Evolutionary conservation across 2,888 invertebrate species (phyloP).

Genomic region (Steinernema hermaphroditum): DNA sequence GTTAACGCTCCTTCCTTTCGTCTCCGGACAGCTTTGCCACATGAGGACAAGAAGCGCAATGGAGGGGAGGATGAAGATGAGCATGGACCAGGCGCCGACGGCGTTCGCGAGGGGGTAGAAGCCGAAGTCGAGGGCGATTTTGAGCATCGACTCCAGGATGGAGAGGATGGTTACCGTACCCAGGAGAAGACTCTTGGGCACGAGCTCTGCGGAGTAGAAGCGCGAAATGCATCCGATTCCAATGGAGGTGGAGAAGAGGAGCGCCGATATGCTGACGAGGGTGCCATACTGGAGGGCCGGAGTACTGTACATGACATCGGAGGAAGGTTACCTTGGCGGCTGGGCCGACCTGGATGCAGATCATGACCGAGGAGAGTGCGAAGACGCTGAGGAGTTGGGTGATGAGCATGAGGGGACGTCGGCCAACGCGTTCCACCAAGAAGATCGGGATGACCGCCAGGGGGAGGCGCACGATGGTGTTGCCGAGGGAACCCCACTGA

Average conservation of each 20-base stretch:
- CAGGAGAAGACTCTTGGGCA: not conserved
- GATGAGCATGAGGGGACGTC: not conserved
- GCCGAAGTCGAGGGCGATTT: not conserved
- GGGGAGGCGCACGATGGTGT: not conserved
- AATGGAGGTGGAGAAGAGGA: not conserved
- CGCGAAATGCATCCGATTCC: not conserved
- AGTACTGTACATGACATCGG: not conserved
- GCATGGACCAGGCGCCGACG: not conserved
- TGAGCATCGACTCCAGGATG: not conserved
- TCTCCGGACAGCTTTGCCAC: not conserved
- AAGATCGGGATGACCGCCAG: not conserved
- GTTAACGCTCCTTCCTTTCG: not conserved
- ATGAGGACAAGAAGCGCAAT: not conserved
- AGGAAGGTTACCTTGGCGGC: not conserved
- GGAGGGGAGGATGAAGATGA: not conserved
- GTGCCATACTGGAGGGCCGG: not conserved
- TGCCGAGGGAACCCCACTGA: not conserved
- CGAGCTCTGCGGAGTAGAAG: not conserved
- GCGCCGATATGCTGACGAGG: not conserved
- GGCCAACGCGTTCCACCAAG: not conserved
- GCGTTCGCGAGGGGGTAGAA: slow-evolving; percentile 6
- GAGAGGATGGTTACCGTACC: not conserved
- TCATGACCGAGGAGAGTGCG: not conserved
- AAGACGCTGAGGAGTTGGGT: not conserved
- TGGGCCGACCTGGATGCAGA: not conserved